Base-by-base conservation (phyloP, 2,113 vertebrate species). In the Xiphias gladius region DNA sequence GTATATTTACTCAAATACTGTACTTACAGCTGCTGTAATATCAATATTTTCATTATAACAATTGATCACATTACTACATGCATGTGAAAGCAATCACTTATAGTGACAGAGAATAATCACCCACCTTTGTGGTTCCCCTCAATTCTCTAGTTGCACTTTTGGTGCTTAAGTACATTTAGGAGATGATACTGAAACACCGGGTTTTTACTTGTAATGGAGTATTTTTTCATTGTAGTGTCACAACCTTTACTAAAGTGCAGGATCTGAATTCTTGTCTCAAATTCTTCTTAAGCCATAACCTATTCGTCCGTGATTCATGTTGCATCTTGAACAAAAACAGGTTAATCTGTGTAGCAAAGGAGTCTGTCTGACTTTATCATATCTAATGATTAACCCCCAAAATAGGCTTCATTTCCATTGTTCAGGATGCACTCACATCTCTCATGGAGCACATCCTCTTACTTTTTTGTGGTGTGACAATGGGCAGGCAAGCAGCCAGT, bases 401-500 rank as follows among this genome's bases (percentile, higher is more conserved):
- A 78, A 70, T 55, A 63, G 37, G 7, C 71, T 75, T 86, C 12
- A 57, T 79, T 67, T 77, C 10, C 73, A 79, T 24, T 10, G 37
- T 43, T 72, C 57, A 43, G 41, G 30, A 46, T 75, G 43, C 54
- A 58, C 62, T 72, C 41, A 61, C 63, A 35, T 67, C 57, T 73
- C 39, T 65, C 26, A 1, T 14, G 3, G 20, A 76, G 54, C 63
- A 76, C 39, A 58, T 76, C 4, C 59, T 68, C 46, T 83, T 50
- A 57, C 46, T 57, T 68, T 37, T 46, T 58, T 26, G 52, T 22
- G 43, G 17, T 70, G 35, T 75, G 35, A 80, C 62, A 55, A 17
- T 58, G 41, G 28, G 30, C 11, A 7, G 76, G 77, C 76, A 3
- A 70, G 59, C n/a, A 39, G 76, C 87, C 83, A 85, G 70, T 2